phyloP scores from a whole-genome alignment of 1,140 invertebrate species.

The Cyclargus thomasi region DNA sequence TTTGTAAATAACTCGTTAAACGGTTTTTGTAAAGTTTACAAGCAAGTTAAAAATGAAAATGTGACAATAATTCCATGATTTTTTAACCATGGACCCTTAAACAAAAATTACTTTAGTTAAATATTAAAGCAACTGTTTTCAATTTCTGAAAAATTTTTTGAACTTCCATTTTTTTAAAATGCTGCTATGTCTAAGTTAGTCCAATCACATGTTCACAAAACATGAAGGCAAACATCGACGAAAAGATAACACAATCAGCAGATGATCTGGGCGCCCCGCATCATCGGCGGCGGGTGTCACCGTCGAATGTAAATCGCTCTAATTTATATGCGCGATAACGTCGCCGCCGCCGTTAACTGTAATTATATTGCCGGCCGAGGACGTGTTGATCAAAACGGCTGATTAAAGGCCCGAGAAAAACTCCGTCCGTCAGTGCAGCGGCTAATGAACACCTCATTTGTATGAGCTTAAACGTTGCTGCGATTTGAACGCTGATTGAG shows the following conservation, averaged over 20 bases:
- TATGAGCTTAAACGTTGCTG: constrained; percentile 20
- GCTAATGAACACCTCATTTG: constrained; percentile 22
- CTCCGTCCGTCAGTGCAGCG: constrained; percentile 33
- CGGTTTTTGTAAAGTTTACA: too few species aligned
- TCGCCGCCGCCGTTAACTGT: constrained; percentile 71
- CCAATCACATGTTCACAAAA: too few species aligned
- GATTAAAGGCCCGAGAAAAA: constrained; percentile 64
- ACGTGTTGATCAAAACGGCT: constrained; percentile 71
- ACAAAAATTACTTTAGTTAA: too few species aligned
- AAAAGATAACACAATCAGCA: constrained; percentile 22
- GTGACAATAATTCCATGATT: too few species aligned
- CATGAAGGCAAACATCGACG: too few species aligned
- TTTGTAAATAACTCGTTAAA: too few species aligned
- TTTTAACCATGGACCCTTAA: too few species aligned
- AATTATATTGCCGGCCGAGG: constrained; percentile 72
- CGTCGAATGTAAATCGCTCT: constrained; percentile 71
- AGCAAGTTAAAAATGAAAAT: too few species aligned
- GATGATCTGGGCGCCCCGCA: constrained; percentile 58
- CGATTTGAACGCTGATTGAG: background rate
- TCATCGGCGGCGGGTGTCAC: constrained; percentile 62
- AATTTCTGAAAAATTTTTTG: too few species aligned
- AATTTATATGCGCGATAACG: constrained; percentile 73
- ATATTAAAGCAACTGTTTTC: too few species aligned
- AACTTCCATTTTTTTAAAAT: too few species aligned
- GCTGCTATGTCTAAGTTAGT: too few species aligned